These are phyloP conservation scores for Semaprochilodus insignis DNA, from an alignment of 2,797 vertebrate genomes.

Conservation along the genomic window DNA sequence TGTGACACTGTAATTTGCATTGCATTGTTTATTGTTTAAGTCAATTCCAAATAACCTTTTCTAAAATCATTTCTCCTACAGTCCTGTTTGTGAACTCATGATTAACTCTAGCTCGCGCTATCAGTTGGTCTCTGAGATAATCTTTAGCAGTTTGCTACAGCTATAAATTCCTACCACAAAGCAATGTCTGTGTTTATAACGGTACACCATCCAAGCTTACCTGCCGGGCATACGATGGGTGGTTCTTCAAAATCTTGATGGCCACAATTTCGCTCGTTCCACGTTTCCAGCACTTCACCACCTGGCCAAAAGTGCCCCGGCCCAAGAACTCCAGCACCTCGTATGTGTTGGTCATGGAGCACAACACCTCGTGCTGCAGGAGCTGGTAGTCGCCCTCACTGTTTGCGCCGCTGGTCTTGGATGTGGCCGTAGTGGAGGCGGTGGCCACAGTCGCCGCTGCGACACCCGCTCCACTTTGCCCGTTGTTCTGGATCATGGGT, in stretches of 20 bases:
- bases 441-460: constrained; percentile 80
- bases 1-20: too few species aligned
- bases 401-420: constrained; percentile 97
- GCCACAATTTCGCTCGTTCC: constrained; percentile 99
- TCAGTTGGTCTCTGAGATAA: too few species aligned
- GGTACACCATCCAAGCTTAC: background rate
- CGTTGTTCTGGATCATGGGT: constrained; percentile 91
- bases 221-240: constrained; percentile 92
- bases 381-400: constrained; percentile 98
- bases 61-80: too few species aligned
- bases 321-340: constrained; percentile 98
- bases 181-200: too few species aligned
- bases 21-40: too few species aligned
- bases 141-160: too few species aligned
- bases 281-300: constrained; percentile 99
- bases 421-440: constrained; percentile 91
- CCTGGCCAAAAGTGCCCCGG: constrained; percentile 96
- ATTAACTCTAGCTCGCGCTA: too few species aligned
- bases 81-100: too few species aligned
- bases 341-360: constrained; percentile 99
- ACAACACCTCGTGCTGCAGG: constrained; percentile 97
- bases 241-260: constrained; percentile 99
- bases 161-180: too few species aligned
- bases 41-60: too few species aligned
- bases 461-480: constrained; percentile 83